These are phyloP conservation scores for Thyatira batis DNA, from an alignment of 2,888 invertebrate genomes.

Conservation along the genomic window DNA sequence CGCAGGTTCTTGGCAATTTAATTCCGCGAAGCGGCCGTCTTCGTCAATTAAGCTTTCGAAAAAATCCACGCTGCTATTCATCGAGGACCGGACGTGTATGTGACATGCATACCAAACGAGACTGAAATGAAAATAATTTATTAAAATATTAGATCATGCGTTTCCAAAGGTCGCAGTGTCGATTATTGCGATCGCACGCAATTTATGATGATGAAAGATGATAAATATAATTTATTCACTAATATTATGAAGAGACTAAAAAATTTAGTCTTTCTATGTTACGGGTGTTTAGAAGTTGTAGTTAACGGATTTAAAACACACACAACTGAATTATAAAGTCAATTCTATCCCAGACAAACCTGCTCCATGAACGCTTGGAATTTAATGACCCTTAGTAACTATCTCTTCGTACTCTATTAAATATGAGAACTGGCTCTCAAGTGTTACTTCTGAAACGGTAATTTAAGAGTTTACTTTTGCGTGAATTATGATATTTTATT, in stretches of 20 bases:
- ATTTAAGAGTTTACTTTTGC: too few species aligned
- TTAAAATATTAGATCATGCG: background rate
- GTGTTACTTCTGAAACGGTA: too few species aligned
- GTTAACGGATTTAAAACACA: too few species aligned
- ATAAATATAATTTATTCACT: background rate
- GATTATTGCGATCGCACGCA: background rate
- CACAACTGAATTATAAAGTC: too few species aligned
- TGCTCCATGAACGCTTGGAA: too few species aligned
- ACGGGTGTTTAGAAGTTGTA: too few species aligned
- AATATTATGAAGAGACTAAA: background rate
- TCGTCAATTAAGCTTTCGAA: slow-evolving; percentile 86
- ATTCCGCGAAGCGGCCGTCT: slow-evolving; percentile 71
- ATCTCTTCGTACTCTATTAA: too few species aligned
- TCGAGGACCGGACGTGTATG: slow-evolving; percentile 68
- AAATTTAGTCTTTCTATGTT: too few species aligned
- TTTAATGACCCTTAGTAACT: too few species aligned
- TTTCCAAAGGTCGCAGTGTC: background rate
- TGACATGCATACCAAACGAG: slow-evolving; percentile 76
- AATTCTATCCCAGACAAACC: too few species aligned
- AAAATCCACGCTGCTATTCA: slow-evolving; percentile 82
- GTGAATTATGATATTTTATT: too few species aligned
- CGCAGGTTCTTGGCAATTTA: slow-evolving; percentile 66
- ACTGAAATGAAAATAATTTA: slow-evolving; percentile 45
- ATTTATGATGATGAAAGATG: background rate
- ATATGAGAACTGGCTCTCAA: too few species aligned